Percentiles rank a stretch among this genome's conserved stretches.
These are phyloP conservation scores for Drosophila sordidula DNA, from an alignment of 2,888 invertebrate genomes.

Conservation along the genomic window DNA sequence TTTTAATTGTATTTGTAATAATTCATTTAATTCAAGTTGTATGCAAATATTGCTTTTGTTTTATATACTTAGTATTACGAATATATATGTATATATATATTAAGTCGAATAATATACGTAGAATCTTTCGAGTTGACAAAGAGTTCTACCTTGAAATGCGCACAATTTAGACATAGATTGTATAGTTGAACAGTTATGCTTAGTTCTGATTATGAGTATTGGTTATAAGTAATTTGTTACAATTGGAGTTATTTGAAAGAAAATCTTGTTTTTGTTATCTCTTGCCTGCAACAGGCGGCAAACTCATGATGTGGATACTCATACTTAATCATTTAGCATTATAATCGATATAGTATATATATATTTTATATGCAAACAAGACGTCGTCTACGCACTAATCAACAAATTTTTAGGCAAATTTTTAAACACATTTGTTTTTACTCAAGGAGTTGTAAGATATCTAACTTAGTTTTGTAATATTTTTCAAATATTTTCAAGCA, in stretches of 20 bases:
- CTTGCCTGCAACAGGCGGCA: constrained; percentile 33
- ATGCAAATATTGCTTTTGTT: constrained; percentile 61
- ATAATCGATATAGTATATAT: constrained; percentile 22
- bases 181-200: constrained; percentile 40
- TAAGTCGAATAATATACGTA: constrained; percentile 30
- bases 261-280: background rate
- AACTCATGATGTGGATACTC: constrained; percentile 23
- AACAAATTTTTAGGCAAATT: constrained; percentile 63
- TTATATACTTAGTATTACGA: constrained; percentile 44
- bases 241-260: constrained; percentile 42
- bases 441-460: constrained; percentile 35
- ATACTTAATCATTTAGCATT: constrained; percentile 27
- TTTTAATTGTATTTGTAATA: constrained; percentile 34
- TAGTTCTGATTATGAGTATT: constrained; percentile 59
- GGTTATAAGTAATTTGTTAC: constrained; percentile 54
- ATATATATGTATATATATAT: constrained; percentile 27
- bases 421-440: constrained; percentile 38
- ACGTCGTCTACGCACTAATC: constrained; percentile 68
- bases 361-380: constrained; percentile 52
- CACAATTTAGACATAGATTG: constrained; percentile 41
- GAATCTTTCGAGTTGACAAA: constrained; percentile 17
- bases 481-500: constrained; percentile 74
- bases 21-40: constrained; percentile 50
- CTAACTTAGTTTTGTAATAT: constrained; percentile 59
- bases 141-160: constrained; percentile 47